Percentiles rank a stretch among this genome's conserved stretches.
phyloP scores from a whole-genome alignment of 1,140 invertebrate species.

The Calephelis nemesis region DNA sequence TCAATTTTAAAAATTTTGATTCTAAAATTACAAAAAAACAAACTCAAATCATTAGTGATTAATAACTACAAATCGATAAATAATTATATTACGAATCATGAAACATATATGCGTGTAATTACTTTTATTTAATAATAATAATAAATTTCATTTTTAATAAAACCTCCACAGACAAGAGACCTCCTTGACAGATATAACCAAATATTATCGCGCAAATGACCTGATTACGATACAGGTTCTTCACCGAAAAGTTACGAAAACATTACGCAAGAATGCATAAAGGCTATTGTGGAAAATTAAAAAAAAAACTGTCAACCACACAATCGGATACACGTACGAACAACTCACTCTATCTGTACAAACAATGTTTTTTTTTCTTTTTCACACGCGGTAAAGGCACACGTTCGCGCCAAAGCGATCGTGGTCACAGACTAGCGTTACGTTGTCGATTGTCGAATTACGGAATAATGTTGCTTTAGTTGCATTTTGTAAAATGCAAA shows the following conservation, averaged over 20 bases:
- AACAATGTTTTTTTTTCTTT: slow-evolving; percentile 15
- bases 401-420: slow-evolving; percentile 19
- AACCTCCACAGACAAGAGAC: neutral
- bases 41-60: no score
- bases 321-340: slow-evolving; percentile 20
- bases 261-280: slow-evolving; percentile 24
- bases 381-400: slow-evolving; percentile 14
- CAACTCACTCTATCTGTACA: slow-evolving; percentile 21
- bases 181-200: neutral
- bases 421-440: slow-evolving; percentile 14
- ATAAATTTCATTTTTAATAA: no score
- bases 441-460: neutral
- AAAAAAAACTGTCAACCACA: slow-evolving; percentile 22
- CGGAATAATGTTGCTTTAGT: slow-evolving; percentile 3
- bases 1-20: no score
- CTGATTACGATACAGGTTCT: slow-evolving; percentile 26
- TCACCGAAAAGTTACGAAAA: slow-evolving; percentile 25
- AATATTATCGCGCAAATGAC: slow-evolving; percentile 25
- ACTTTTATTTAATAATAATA: no score
- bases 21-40: no score
- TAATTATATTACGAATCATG: no score
- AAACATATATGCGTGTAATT: no score
- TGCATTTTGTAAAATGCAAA: slow-evolving; percentile 15
- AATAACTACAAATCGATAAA: no score
- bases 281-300: slow-evolving; percentile 13